Conservation (phyloP, 1,140 invertebrate genomes). For the Bilobella aurantiaca region DNA sequence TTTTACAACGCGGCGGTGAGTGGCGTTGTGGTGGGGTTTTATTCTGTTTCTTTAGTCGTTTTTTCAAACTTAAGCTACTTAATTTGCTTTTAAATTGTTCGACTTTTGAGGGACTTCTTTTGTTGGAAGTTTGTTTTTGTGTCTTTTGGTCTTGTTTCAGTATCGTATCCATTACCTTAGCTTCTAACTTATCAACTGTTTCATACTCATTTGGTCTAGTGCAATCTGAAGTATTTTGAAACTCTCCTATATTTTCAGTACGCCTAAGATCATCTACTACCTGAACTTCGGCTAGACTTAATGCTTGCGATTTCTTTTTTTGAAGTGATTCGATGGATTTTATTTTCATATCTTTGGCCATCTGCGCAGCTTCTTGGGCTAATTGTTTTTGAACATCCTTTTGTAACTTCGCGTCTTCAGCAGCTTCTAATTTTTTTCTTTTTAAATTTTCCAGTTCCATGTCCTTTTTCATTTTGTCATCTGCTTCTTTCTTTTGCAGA, state of each 20-base stretch:
- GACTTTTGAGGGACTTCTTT: slow-evolving; percentile 4
- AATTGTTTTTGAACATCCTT: neutral
- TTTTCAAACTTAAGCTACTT: slow-evolving; percentile 20
- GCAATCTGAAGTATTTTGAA: neutral
- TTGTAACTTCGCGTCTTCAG: slow-evolving; percentile 2
- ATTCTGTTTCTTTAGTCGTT: slow-evolving; percentile 21
- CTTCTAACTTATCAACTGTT: neutral
- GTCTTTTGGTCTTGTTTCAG: neutral
- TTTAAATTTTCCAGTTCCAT: slow-evolving; percentile 9
- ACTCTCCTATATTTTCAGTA: neutral
- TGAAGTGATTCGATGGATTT: too few species aligned
- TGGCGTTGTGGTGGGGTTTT: slow-evolving; percentile 26
- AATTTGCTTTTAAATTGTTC: slow-evolving; percentile 13
- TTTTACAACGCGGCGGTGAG: too few species aligned
- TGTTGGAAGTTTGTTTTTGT: neutral
- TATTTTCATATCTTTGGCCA: slow-evolving; percentile 4
- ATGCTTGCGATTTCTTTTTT: slow-evolving; percentile 1
- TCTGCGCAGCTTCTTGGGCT: slow-evolving; percentile 6
- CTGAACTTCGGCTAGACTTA: neutral
- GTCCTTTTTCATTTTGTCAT: neutral
- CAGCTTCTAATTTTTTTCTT: neutral
- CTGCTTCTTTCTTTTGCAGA: slow-evolving; percentile 12
- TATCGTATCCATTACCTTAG: neutral
- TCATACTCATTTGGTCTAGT: neutral
- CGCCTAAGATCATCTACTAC: neutral